Percentiles rank a stretch among this genome's conserved stretches.
Evolutionary conservation across 2,113 vertebrate species (phyloP).

Genomic region (Sterna hirundo): DNA sequence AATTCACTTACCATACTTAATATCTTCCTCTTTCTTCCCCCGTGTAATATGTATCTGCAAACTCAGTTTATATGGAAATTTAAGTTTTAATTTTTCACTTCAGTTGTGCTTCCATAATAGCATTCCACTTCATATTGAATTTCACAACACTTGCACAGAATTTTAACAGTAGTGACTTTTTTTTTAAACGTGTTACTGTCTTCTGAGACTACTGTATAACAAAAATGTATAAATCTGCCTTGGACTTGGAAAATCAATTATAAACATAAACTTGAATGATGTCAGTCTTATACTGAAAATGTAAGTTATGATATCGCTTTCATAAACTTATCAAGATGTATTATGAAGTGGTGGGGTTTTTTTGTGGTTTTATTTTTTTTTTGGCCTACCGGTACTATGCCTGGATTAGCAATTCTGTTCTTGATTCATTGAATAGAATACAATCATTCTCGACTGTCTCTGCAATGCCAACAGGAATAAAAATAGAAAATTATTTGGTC

Average conservation of each 20-base stretch:
- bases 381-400: background rate
- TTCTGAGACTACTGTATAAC: background rate
- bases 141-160: background rate
- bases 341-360: background rate
- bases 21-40: background rate
- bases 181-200: background rate
- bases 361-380: background rate
- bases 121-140: background rate
- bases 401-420: constrained; percentile 21
- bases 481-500: constrained; percentile 9
- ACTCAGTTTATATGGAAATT: background rate
- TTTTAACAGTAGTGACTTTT: background rate
- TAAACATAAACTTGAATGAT: background rate
- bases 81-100: background rate
- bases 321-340: background rate
- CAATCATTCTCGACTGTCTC: background rate
- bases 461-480: background rate
- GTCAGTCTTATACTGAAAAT: background rate
- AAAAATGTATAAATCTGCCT: background rate
- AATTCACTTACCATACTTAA: background rate
- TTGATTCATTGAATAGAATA: constrained; percentile 7
- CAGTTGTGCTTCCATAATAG: background rate
- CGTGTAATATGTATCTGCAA: background rate
- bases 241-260: background rate
- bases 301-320: background rate